Conservation (phyloP, 2,797 vertebrate genomes). For the Scomberomorus guttatus region DNA sequence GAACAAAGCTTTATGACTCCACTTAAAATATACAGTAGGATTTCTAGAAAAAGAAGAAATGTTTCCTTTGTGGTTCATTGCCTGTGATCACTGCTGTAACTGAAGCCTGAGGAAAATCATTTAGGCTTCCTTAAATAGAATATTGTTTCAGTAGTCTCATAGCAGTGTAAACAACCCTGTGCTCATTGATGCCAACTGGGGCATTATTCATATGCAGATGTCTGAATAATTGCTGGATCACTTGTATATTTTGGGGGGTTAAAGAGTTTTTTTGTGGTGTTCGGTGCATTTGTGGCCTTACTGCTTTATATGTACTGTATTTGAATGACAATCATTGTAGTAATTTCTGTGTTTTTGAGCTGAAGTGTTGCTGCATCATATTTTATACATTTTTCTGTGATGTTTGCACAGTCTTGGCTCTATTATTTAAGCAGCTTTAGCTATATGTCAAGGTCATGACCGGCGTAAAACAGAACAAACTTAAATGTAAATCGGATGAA, state of each 20-base stretch:
- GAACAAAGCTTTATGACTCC: not conserved
- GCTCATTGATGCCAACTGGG: not conserved
- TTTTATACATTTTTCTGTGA: not conserved
- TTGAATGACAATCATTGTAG: not conserved
- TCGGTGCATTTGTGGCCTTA: not conserved
- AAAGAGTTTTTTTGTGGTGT: slow-evolving; percentile 14
- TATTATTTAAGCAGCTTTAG: not conserved
- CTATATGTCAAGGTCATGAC: slow-evolving; percentile 27
- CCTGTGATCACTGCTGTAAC: not conserved
- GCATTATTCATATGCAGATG: not conserved
- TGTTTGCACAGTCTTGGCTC: not conserved
- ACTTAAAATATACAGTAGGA: not conserved
- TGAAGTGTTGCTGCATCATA: not conserved
- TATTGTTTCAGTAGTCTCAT: not conserved
- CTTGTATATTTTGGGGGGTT: not conserved
- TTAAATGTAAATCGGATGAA: slow-evolving; percentile 58
- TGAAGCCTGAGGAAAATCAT: slow-evolving; percentile 2
- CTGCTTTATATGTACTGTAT: not conserved
- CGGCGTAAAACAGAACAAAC: slow-evolving; percentile 37
- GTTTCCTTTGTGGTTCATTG: not conserved
- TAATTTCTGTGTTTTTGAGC: too few relatives aligned
- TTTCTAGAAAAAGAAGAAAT: not conserved
- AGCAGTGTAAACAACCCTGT: not conserved
- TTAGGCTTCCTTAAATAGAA: not conserved
- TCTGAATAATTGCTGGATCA: not conserved